These are phyloP conservation scores for Hyperoplus immaculatus DNA, from an alignment of 2,797 vertebrate genomes.

Conservation along the genomic window DNA sequence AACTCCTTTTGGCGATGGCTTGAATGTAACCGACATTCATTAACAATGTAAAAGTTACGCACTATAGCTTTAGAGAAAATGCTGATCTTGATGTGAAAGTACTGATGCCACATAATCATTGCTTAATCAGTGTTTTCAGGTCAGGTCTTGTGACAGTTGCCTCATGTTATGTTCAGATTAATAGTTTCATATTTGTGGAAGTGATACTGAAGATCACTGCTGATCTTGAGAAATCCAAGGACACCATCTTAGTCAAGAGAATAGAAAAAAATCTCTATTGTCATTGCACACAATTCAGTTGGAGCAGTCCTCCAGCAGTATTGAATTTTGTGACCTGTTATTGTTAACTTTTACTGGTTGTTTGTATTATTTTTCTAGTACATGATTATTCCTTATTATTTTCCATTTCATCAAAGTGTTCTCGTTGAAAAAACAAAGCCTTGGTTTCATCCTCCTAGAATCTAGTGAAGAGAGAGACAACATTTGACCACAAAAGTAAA, in stretches of 20 bases:
- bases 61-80: too few relatives aligned
- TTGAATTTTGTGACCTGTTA: too few relatives aligned
- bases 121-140: conserved; percentile 32
- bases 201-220: neutral
- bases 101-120: neutral
- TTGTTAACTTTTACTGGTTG: too few relatives aligned
- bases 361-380: neutral
- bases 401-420: neutral
- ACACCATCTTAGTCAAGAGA: neutral
- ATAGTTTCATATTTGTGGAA: conserved; percentile 14
- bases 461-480: neutral
- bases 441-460: too few relatives aligned
- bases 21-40: too few relatives aligned
- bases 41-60: too few relatives aligned
- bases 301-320: too few relatives aligned
- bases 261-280: too few relatives aligned
- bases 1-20: too few relatives aligned
- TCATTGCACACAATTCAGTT: too few relatives aligned
- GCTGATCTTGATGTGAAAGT: neutral
- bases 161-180: neutral
- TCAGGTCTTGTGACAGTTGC: conserved; percentile 25
- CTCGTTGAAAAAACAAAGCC: neutral
- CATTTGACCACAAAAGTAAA: neutral
- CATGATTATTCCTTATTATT: neutral
- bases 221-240: neutral